Evolutionary conservation across 2,797 vertebrate genomes (phyloP).

Genomic region (Toxotes lorentzi): DNA sequence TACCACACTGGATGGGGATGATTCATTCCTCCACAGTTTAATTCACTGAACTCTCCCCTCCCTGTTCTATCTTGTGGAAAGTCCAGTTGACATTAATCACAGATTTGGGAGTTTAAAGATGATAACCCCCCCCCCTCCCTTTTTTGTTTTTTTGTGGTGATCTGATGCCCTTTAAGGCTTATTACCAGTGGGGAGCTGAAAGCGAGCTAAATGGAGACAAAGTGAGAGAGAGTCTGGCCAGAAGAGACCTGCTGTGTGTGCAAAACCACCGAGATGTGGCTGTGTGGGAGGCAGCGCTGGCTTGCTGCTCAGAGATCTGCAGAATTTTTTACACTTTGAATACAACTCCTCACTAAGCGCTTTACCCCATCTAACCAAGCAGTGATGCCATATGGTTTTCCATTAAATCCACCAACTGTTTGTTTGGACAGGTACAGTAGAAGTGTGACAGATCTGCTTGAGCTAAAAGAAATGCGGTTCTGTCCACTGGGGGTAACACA

Average conservation of each 20-base stretch:
- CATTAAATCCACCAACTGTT: constrained; percentile 39
- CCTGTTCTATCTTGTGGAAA: constrained; percentile 11
- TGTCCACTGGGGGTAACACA: neutral
- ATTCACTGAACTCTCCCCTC: constrained; percentile 29
- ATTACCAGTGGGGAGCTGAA: constrained; percentile 43
- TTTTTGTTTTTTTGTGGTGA: constrained; percentile 26
- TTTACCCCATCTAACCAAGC: constrained; percentile 30
- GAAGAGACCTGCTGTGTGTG: constrained; percentile 60
- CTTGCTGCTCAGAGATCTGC: constrained; percentile 35
- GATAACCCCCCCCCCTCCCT: constrained; percentile 29
- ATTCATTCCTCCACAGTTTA: constrained; percentile 44
- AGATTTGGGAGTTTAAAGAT: constrained; percentile 53
- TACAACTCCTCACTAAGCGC: constrained; percentile 18
- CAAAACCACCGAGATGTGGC: constrained; percentile 51
- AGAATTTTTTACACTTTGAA: constrained; percentile 12
- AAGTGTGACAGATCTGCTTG: neutral
- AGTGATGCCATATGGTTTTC: constrained; percentile 36
- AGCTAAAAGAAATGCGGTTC: neutral
- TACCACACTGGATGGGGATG: constrained; percentile 37
- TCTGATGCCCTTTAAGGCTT: constrained; percentile 53
- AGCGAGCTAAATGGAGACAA: constrained; percentile 64
- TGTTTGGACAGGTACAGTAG: neutral
- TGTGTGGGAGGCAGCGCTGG: constrained; percentile 49
- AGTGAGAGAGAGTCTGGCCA: constrained; percentile 41
- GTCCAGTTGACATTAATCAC: constrained; percentile 55